Evolutionary conservation across 2,797 vertebrate genomes (phyloP), one percentile per base, ranked within the genome.

Genomic region (Falco biarmicus): DNA sequence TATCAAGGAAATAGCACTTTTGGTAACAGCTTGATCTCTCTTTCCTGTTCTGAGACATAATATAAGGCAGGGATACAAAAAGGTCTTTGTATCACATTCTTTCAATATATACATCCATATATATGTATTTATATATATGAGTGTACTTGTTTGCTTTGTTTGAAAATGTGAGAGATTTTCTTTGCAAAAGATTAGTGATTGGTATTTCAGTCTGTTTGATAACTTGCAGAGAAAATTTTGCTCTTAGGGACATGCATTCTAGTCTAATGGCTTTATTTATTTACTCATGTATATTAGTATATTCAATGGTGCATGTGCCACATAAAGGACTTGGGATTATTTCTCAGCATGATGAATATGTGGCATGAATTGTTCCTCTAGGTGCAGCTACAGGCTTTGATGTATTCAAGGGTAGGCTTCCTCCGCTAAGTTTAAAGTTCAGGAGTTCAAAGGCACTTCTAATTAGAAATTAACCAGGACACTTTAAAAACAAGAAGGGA

Each of bases 381-480:
- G 87, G 76, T 6, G 9, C 21, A 73, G 78, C 28, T 47, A 43
- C 47, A 68, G 81, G 60, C 61, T 94, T 95, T 81, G 66, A 92
- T 75, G 61, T 75, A n/a, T 59, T 89, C 74, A 79, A 80, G 70
- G 79, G 68, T 94, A 45, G 48, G 45, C 51, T 91, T 90, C 66
- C 69, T 87, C 51, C 1, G 0, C 32, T 0, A 12, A 89, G 84
- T 93, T 90, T 84, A 83, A 96, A 92, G 97, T 97, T 96, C 95
- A 94, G 64, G 70, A 94, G 95, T 95, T 97, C 96, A 96, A 93
- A 94, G 56, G 78, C 81, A 89, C 50, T 78, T 91, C 68, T 96
- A 87, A 96, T 94, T 89, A 96, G 95, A 96, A 96, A 95, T 97
- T 95, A 96, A 96, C 92, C 69, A 78, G 3, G 16, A 73, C 24